phyloP scores from a whole-genome alignment of 2,888 invertebrate species.

The Pyrochroa serraticornis region DNA sequence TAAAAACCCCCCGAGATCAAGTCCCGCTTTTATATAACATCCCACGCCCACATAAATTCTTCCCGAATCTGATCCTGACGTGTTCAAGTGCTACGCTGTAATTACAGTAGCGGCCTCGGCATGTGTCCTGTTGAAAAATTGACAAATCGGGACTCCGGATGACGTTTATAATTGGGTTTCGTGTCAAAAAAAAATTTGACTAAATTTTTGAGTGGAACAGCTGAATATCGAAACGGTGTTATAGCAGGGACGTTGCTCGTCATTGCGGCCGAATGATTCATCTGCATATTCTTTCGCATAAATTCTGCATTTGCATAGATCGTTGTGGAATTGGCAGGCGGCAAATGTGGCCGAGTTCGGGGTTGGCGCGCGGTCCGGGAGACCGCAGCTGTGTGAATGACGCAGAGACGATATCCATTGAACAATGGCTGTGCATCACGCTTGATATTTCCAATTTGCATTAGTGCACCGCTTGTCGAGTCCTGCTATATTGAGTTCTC shows the following conservation, averaged over 20 bases:
- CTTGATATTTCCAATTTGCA: constrained; percentile 44
- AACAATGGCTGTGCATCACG: constrained; percentile 34
- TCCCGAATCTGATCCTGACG: constrained; percentile 2
- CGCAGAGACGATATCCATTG: constrained; percentile 40
- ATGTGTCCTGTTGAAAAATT: constrained; percentile 6
- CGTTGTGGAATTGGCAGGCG: constrained; percentile 39
- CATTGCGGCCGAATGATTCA: constrained; percentile 32
- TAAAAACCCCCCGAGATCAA: constrained; percentile 22
- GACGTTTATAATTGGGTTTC: constrained; percentile 17
- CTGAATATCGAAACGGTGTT: constrained; percentile 18
- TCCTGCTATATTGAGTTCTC: too few relatives aligned
- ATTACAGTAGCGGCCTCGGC: neutral
- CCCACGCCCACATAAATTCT: neutral
- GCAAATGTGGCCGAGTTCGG: constrained; percentile 33
- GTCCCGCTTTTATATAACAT: neutral
- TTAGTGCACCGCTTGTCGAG: constrained; percentile 19
- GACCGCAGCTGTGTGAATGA: constrained; percentile 45
- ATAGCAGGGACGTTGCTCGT: constrained; percentile 19
- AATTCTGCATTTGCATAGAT: constrained; percentile 45
- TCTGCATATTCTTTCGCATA: constrained; percentile 44
- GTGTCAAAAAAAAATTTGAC: constrained; percentile 17
- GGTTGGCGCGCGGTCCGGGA: constrained; percentile 30
- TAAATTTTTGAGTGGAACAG: constrained; percentile 14
- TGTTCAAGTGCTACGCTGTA: neutral
- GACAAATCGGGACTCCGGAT: constrained; percentile 16